Evolutionary conservation across 2,113 vertebrate genomes (phyloP).

Genomic region (Penelope pileata): DNA sequence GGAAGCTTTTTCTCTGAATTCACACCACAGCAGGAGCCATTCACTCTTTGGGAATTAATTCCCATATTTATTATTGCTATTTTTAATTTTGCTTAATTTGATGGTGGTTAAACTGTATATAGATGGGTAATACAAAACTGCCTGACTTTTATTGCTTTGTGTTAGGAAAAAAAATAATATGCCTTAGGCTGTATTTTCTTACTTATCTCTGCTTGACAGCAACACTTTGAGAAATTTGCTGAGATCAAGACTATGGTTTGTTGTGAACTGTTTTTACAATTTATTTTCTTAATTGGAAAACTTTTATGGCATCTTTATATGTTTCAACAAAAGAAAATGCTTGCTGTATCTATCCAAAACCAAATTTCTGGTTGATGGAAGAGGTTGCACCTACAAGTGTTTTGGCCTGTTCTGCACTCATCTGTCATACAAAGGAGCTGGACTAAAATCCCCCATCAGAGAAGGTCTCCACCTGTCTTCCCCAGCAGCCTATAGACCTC

Average conservation of each 20-base stretch:
- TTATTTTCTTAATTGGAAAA: background rate
- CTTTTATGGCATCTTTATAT: background rate
- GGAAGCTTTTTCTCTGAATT: background rate
- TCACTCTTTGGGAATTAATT: background rate
- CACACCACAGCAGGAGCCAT: background rate
- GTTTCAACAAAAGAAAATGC: background rate
- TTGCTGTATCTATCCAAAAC: background rate
- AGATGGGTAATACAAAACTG: background rate
- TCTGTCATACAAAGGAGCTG: background rate
- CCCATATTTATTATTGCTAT: background rate
- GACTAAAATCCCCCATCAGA: background rate
- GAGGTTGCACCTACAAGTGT: background rate
- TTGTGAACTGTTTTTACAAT: background rate
- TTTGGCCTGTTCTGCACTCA: background rate
- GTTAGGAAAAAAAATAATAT: background rate
- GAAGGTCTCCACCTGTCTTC: background rate
- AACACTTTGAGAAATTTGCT: background rate
- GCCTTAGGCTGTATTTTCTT: background rate
- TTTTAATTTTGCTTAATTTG: conserved; percentile 13
- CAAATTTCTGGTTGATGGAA: background rate
- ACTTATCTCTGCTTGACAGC: background rate
- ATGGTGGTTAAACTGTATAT: background rate
- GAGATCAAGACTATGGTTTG: background rate
- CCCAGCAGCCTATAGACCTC: background rate
- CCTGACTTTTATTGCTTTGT: background rate